Percentiles rank a stretch among this genome's conserved stretches.
Evolutionary conservation across 2,113 vertebrate species (phyloP).

Genomic region (Salvator merianae): DNA sequence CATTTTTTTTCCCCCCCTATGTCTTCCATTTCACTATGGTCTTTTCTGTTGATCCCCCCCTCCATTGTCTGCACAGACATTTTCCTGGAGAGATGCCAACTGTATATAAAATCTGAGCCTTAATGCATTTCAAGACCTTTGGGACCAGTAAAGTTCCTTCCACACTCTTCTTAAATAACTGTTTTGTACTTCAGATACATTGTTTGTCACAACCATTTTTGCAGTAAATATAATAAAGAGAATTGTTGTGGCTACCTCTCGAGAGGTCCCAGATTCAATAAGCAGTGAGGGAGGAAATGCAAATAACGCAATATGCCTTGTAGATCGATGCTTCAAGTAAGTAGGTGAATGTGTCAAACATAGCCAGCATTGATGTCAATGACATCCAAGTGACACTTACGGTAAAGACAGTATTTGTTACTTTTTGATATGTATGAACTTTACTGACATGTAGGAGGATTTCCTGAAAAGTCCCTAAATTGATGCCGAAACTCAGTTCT

Average conservation of each 20-base stretch:
- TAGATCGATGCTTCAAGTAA: neutral
- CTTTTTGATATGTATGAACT: neutral
- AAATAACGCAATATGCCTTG: neutral
- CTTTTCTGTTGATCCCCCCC: neutral
- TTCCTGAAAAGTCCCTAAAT: neutral
- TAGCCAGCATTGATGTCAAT: neutral
- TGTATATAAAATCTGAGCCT: neutral
- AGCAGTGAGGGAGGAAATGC: neutral
- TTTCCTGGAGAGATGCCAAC: neutral
- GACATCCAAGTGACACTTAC: neutral
- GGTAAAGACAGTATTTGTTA: neutral
- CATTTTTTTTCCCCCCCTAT: neutral
- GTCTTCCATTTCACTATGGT: too few species aligned
- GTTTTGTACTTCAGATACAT: neutral
- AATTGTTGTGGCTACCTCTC: neutral
- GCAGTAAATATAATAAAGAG: conserved; percentile 9
- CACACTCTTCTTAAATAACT: neutral
- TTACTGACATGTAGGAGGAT: neutral
- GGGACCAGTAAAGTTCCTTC: neutral
- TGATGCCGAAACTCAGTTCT: too few species aligned
- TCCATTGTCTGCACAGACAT: neutral
- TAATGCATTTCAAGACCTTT: neutral
- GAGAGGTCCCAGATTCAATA: conserved; percentile 2
- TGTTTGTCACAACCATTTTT: conserved; percentile 4
- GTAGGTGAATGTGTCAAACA: neutral